Base-by-base conservation (phyloP, 1,140 invertebrate genomes). In the Callitettix versicolor region DNA sequence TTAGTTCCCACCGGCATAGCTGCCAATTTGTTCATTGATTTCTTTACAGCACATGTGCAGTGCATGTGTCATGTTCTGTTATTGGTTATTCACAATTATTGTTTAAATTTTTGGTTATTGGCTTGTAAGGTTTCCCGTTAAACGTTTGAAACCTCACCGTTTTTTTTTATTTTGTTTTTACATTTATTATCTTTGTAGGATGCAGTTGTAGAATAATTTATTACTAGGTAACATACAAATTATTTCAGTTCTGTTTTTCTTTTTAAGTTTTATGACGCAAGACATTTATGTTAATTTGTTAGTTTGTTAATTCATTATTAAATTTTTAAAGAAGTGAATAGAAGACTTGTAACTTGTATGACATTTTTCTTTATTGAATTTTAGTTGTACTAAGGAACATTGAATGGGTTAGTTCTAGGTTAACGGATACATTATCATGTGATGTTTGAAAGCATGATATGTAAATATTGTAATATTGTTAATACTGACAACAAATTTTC, bases 101-200 rank as follows among this genome's bases (percentile, higher is more conserved):
- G 60, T 61, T 62, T 60, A 53, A 58, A 63, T 58, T 57, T 43
- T 61, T 63, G 60, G 62, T 63, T 63, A 57, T 61, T 55, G 58
- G 58, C 56, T 55, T 33, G 36, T 55, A 49, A 47, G 57, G 61
- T 55, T 64, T 60, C 58, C 59, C 47, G 55, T 61, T 61, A 62
- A 61, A 55, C 57, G 49, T 59, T 60, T 56, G 47, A 49, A 58
- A 60, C 57, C 58, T 61, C 42, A 36, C 34, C 34, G 47, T 56
- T 63, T 63, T 62, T 55, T 58, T 56, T 57, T 56, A 50, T 56
- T 60, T 62, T 43, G 52, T 58, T 61, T 62, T 60, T 51, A n/a
- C 53, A 60, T 62, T 56, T 58, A 58, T 51, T 47, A 48, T 48
- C 50, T 44, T 57, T 59, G 60, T 63, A 60, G 57, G 54, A 53